phyloP scores from a whole-genome alignment of 2,888 invertebrate species.

The Gari tellinella region DNA sequence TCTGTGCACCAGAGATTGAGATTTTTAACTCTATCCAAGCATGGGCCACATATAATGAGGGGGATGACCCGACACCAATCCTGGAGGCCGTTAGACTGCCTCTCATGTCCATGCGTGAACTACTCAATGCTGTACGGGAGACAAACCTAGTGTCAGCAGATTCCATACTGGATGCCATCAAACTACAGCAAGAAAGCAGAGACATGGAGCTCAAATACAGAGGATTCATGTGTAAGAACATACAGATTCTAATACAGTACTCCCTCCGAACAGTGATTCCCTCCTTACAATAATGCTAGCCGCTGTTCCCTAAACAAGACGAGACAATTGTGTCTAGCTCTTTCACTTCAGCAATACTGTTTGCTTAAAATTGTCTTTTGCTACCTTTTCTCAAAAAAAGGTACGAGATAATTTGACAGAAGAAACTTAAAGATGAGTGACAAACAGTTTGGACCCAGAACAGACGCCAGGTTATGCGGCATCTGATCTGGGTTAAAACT shows the following conservation, averaged over 20 bases:
- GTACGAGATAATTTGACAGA: too few relatives aligned
- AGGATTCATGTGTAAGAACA: conserved; percentile 86
- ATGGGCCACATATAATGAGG: conserved; percentile 93
- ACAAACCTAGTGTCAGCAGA: conserved; percentile 94
- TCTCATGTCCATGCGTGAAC: conserved; percentile 93
- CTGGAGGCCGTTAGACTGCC: conserved; percentile 89
- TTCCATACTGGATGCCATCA: conserved; percentile 96
- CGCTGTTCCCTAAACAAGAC: too few relatives aligned
- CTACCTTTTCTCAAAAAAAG: too few relatives aligned
- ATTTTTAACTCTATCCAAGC: conserved; percentile 95
- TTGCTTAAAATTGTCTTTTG: too few relatives aligned
- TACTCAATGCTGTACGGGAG: conserved; percentile 94
- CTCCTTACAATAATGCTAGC: too few relatives aligned
- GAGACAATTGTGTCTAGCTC: too few relatives aligned
- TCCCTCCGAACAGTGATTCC: too few relatives aligned
- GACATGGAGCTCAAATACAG: conserved; percentile 93
- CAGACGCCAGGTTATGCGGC: too few relatives aligned
- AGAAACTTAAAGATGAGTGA: too few relatives aligned
- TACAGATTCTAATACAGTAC: conserved; percentile 2
- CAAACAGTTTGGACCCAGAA: too few relatives aligned
- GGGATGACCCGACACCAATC: conserved; percentile 85
- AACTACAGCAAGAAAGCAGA: conserved; percentile 91
- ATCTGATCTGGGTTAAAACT: too few relatives aligned
- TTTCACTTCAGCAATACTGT: too few relatives aligned
- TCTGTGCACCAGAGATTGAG: conserved; percentile 97